Evolutionary conservation across 2,797 vertebrate species (phyloP).

Genomic region (Alca torda): DNA sequence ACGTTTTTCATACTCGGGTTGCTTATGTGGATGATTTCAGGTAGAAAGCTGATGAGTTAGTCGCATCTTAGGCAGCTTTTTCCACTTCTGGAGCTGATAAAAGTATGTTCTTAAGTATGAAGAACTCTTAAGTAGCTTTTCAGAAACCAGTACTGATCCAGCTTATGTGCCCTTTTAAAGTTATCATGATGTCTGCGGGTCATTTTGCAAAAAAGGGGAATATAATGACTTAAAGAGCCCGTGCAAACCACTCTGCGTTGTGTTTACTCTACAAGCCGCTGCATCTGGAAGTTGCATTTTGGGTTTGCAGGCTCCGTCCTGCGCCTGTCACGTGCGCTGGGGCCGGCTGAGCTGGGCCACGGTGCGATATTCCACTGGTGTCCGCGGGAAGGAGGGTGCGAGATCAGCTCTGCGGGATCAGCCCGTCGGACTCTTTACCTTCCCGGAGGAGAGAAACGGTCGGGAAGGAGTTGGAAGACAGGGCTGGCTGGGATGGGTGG

Average conservation of each 20-base stretch:
- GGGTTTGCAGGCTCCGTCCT: neutral
- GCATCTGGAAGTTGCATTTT: neutral
- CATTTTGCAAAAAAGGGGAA: neutral
- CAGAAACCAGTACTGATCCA: neutral
- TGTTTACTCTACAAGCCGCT: neutral
- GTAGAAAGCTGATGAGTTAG: neutral
- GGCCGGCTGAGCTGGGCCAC: neutral
- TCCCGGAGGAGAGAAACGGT: neutral
- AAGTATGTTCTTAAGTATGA: neutral
- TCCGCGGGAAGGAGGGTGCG: neutral
- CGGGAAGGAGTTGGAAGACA: neutral
- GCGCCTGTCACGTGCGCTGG: accelerated
- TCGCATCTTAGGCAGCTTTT: neutral
- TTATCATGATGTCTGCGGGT: neutral
- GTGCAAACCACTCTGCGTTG: accelerated
- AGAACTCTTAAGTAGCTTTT: neutral
- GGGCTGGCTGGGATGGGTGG: neutral
- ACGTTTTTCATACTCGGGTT: accelerated
- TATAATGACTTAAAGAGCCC: accelerated
- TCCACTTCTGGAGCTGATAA: neutral
- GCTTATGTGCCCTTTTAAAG: neutral
- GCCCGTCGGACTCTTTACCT: accelerated
- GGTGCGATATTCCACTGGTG: accelerated
- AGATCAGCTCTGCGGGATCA: neutral
- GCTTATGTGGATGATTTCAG: neutral